A percentile compares a stretch with the other conserved stretches of the same genome.
These are phyloP conservation scores for Ceraclea dissimilis DNA, from an alignment of 2,888 invertebrate genomes.

Conservation along the genomic window DNA sequence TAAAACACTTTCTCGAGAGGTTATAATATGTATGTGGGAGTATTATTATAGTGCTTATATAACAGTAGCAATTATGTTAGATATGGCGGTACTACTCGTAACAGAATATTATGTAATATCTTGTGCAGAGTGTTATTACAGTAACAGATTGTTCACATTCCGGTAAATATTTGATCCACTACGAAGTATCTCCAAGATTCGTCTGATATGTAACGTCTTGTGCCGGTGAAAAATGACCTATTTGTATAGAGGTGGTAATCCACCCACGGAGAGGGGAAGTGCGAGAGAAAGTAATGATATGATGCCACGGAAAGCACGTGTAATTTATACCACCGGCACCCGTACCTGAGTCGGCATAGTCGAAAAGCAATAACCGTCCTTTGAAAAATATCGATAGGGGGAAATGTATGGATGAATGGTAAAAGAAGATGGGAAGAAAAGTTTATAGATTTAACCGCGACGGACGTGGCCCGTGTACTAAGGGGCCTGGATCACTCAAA, in stretches of 20 bases:
- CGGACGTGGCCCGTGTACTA: constrained; percentile 24
- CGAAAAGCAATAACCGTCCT: constrained; percentile 26
- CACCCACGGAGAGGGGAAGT: background rate
- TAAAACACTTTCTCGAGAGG: too few relatives aligned
- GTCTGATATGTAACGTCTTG: background rate
- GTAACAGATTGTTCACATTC: background rate
- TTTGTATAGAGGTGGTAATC: background rate
- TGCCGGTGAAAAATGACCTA: constrained; percentile 2
- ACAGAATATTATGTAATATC: background rate
- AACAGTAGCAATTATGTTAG: too few relatives aligned
- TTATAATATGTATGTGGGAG: too few relatives aligned
- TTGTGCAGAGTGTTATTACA: background rate
- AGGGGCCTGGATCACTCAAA: constrained; percentile 10
- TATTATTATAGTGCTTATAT: too few relatives aligned
- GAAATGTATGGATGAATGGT: constrained; percentile 1
- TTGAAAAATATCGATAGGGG: constrained; percentile 23
- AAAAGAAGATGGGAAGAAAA: constrained; percentile 18
- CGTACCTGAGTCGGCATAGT: constrained; percentile 15
- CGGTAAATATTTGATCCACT: background rate
- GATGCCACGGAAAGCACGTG: constrained; percentile 22
- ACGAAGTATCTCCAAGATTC: background rate
- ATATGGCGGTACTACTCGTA: too few relatives aligned
- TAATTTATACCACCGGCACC: constrained; percentile 24
- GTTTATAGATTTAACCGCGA: constrained; percentile 27
- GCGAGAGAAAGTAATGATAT: constrained; percentile 12